Percentiles rank a stretch among this genome's conserved stretches.
phyloP scores from a whole-genome alignment of 2,797 vertebrate species.

The Champsocephalus esox region DNA sequence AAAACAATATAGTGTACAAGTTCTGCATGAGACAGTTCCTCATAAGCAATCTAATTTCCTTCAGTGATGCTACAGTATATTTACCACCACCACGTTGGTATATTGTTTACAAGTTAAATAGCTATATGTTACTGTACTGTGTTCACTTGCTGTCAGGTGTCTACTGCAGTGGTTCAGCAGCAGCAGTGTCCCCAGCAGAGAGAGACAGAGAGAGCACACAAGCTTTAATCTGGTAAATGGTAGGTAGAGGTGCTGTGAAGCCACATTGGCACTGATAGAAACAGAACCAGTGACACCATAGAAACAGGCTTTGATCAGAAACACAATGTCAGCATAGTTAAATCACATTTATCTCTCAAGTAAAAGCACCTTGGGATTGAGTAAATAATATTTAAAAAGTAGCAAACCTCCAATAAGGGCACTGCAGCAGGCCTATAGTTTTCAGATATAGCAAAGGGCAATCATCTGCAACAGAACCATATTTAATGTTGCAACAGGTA shows the following conservation, averaged over 20 bases:
- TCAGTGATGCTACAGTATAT: background rate
- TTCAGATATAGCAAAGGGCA: slow-evolving; percentile 16
- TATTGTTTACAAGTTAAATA: background rate
- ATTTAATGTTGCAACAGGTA: slow-evolving; percentile 39
- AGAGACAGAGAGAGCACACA: background rate
- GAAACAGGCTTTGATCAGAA: slow-evolving; percentile 45
- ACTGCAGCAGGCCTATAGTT: slow-evolving; percentile 44
- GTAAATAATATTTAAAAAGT: slow-evolving; percentile 59
- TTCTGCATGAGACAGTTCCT: background rate
- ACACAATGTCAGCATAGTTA: slow-evolving; percentile 60
- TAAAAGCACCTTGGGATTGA: slow-evolving; percentile 5
- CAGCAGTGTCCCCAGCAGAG: slow-evolving; percentile 13
- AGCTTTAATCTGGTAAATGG: slow-evolving; percentile 52
- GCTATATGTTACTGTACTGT: background rate
- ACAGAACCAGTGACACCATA: slow-evolving; percentile 46
- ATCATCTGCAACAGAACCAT: slow-evolving; percentile 29
- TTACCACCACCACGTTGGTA: background rate
- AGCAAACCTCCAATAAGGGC: slow-evolving; percentile 43
- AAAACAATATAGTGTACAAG: background rate
- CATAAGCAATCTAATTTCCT: background rate
- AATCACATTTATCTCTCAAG: slow-evolving; percentile 44
- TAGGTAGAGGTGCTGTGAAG: slow-evolving; percentile 31
- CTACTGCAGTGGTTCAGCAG: slow-evolving; percentile 34
- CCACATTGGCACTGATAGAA: slow-evolving; percentile 16
- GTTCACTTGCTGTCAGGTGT: background rate